Percentiles rank a stretch among this genome's conserved stretches.
phyloP scores from a whole-genome alignment of 1,140 invertebrate genomes.

The Condylostylus longicornis region DNA sequence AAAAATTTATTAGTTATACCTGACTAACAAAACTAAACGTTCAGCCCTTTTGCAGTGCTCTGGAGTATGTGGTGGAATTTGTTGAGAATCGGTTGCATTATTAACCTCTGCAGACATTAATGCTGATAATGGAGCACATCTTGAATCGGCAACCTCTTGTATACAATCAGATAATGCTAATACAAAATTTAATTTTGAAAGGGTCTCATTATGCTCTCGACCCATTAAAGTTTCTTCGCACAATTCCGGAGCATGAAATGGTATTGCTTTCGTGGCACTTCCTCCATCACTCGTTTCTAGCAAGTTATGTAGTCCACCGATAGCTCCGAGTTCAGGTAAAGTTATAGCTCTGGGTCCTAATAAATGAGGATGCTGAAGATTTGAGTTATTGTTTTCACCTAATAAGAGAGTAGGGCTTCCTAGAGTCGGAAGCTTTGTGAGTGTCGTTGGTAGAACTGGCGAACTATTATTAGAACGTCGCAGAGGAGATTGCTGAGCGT shows the following conservation, averaged over 20 bases:
- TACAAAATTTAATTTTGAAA: conserved; percentile 88
- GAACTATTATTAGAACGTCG: conserved; percentile 55
- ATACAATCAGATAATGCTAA: conserved; percentile 81
- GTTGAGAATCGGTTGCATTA: conserved; percentile 13
- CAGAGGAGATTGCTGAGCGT: conserved; percentile 46
- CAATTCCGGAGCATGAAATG: conserved; percentile 75
- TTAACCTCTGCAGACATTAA: conserved; percentile 31
- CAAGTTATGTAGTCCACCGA: conserved; percentile 43
- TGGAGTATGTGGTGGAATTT: conserved; percentile 34
- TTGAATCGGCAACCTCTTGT: conserved; percentile 64
- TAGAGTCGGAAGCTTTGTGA: conserved; percentile 43
- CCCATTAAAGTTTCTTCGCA: conserved; percentile 91
- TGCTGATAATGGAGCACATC: conserved; percentile 54
- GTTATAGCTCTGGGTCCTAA: conserved; percentile 58
- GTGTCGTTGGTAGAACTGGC: conserved; percentile 46
- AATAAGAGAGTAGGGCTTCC: conserved; percentile 37
- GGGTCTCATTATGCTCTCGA: conserved; percentile 83
- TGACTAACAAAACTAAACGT: conserved; percentile 78
- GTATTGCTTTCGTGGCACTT: no score
- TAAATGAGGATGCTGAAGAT: conserved; percentile 43
- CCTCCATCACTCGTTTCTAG: conserved; percentile 32
- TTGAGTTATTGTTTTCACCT: conserved; percentile 28
- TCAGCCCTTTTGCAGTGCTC: conserved; percentile 54
- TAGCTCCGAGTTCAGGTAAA: conserved; percentile 57
- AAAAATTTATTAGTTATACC: conserved; percentile 9